Conservation (phyloP, 2,888 invertebrate species). For the Carpatolechia fugitivella region DNA sequence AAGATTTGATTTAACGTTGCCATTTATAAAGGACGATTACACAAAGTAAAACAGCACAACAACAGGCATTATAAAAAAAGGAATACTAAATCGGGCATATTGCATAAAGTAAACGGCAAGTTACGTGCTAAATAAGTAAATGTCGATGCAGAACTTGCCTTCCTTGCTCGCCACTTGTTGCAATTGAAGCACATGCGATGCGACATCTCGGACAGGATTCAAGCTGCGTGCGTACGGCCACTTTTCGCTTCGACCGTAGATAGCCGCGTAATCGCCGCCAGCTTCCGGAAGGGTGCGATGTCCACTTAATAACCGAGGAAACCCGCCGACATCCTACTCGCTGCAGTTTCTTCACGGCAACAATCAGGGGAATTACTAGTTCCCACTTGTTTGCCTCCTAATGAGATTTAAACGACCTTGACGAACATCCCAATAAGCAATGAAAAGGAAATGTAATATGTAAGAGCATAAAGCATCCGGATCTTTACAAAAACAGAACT, state of each 20-base stretch:
- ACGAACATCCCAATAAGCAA: not conserved
- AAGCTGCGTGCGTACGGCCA: not conserved
- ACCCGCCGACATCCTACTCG: not conserved
- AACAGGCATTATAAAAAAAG: too few relatives aligned
- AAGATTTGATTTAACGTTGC: too few relatives aligned
- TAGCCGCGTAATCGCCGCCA: not conserved
- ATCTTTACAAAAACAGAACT: not conserved
- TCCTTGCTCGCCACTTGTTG: not conserved
- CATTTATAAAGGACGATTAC: too few relatives aligned
- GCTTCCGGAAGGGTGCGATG: constrained; percentile 3
- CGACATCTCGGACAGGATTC: not conserved
- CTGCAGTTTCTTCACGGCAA: not conserved
- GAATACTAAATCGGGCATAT: not conserved
- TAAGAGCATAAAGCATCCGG: not conserved
- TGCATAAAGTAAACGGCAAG: not conserved
- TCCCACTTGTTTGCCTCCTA: not conserved
- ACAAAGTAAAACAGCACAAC: too few relatives aligned
- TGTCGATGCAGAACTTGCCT: not conserved
- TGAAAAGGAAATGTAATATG: not conserved
- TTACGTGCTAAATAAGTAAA: not conserved
- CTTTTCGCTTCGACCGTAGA: not conserved
- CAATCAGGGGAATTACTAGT: not conserved
- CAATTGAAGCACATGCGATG: not conserved
- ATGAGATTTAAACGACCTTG: not conserved
- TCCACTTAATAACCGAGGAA: constrained; percentile 1